Percentiles rank a stretch among this genome's conserved stretches.
Evolutionary conservation across 2,888 invertebrate genomes (phyloP).

Genomic region (Balanococcus diminutus): DNA sequence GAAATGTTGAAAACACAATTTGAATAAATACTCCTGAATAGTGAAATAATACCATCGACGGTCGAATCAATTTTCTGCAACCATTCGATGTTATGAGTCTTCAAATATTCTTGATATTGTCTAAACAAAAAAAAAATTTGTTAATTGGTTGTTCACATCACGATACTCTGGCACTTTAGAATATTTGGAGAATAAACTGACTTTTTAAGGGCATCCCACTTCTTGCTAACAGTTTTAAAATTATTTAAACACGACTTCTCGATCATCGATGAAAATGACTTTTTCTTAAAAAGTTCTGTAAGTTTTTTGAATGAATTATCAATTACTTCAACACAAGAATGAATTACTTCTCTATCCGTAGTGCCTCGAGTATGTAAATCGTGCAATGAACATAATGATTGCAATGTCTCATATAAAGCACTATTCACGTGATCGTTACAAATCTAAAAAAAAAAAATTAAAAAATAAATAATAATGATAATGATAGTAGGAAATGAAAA

Average conservation of each 20-base stretch:
- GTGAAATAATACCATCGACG: constrained; percentile 54
- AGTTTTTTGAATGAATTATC: constrained; percentile 56
- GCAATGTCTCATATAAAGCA: constrained; percentile 53
- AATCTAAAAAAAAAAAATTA: constrained; percentile 53
- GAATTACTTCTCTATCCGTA: constrained; percentile 54
- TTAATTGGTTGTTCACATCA: background rate
- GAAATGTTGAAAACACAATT: constrained; percentile 56
- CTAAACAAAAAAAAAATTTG: constrained; percentile 45
- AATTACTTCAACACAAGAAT: constrained; percentile 53
- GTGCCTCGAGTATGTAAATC: constrained; percentile 55
- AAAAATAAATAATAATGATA: too few species aligned
- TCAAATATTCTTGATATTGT: constrained; percentile 70
- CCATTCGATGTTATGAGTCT: constrained; percentile 66
- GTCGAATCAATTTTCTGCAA: constrained; percentile 69
- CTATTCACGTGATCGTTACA: constrained; percentile 56
- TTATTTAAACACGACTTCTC: constrained; percentile 52
- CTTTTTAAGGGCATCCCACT: constrained; percentile 72
- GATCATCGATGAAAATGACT: constrained; percentile 52
- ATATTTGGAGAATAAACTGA: constrained; percentile 49
- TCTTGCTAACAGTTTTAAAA: constrained; percentile 66
- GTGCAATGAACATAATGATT: constrained; percentile 54
- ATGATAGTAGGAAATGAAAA: background rate
- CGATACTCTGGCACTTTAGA: background rate
- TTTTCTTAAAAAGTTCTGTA: constrained; percentile 56
- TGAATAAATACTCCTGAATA: constrained; percentile 54